A percentile compares a stretch with the other conserved stretches of the same genome.
phyloP scores from a whole-genome alignment of 2,113 vertebrate genomes.

The Pachypanchax playfairii region DNA sequence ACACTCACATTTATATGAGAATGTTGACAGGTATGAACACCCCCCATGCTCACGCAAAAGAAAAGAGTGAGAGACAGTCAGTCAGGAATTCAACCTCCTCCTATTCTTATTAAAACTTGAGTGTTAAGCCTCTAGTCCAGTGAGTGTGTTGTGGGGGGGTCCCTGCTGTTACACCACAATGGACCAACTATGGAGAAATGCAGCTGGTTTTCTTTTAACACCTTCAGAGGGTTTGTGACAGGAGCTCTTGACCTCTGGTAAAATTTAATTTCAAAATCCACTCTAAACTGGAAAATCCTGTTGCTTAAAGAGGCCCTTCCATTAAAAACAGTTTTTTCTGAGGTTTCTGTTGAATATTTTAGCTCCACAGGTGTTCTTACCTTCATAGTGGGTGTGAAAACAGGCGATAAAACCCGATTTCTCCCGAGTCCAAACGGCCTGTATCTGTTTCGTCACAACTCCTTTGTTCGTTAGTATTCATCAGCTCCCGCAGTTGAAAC shows the following conservation, averaged over 20 bases:
- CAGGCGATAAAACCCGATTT: no score
- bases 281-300: conserved; percentile 10
- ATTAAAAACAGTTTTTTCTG: no score
- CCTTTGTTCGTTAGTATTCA: no score
- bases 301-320: no score
- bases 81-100: conserved; percentile 11
- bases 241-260: not conserved
- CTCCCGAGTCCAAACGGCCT: no score
- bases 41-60: conserved; percentile 20
- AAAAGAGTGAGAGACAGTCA: not conserved
- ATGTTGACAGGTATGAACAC: conserved; percentile 46
- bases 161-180: conserved; percentile 54
- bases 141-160: conserved; percentile 6
- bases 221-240: no score
- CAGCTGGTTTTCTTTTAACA: no score
- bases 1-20: conserved; percentile 25
- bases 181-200: conserved; percentile 29
- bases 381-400: no score
- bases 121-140: conserved; percentile 26
- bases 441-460: no score
- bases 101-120: conserved; percentile 54
- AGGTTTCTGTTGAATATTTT: no score
- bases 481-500: no score
- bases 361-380: no score
- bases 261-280: conserved; percentile 16